Evolutionary conservation across 2,113 vertebrate species (phyloP), one percentile per base, ranked within the genome.

Genomic region (Podocnemis expansa): DNA sequence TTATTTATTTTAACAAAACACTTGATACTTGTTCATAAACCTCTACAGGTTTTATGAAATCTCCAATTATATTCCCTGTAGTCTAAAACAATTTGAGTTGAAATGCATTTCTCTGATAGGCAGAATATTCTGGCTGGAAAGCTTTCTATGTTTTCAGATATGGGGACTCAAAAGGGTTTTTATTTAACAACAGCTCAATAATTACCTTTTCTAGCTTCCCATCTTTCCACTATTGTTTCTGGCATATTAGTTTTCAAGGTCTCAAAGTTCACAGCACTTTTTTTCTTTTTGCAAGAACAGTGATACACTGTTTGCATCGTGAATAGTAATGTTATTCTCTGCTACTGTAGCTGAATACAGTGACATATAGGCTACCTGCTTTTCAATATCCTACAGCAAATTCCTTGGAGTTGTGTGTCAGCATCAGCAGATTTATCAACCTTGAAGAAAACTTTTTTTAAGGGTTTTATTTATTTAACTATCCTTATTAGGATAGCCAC

Each of bases 191-290:
- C 84, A 96, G 88, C 89, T 96, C 88, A 96, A 93, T 96, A 97
- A 96, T 97, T 96, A 96, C 94, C 91, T 96, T 96, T 96, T 96
- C 92, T 88, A 88, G 93, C 83, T 94, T 94, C 85, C 45, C 87
- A 73, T 85, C 78, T 94, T 84, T 94, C 79, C 38, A 27, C 85
- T 93, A 94, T 89, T 97, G 93, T 97, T 97, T 97, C 94, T 96
- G 79, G 93, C 89, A 95, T 96, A 93, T 96, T 97, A 92, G 91
- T 94, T 97, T 97, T 97, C 93, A 96, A 97, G 93, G 95, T 95
- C 95, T 97, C 84, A 88, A 94, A 94, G 92, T 97, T 97, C 96
- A 93, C 4, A 55, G 85, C 31, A 86, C 78, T 11, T 19, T 34
- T 80, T 31, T 82, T 94, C 95, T 95, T 67, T 95, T 95, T 91